phyloP scores from a whole-genome alignment of 2,888 invertebrate species.

The Tanytarsus gracilentus region DNA sequence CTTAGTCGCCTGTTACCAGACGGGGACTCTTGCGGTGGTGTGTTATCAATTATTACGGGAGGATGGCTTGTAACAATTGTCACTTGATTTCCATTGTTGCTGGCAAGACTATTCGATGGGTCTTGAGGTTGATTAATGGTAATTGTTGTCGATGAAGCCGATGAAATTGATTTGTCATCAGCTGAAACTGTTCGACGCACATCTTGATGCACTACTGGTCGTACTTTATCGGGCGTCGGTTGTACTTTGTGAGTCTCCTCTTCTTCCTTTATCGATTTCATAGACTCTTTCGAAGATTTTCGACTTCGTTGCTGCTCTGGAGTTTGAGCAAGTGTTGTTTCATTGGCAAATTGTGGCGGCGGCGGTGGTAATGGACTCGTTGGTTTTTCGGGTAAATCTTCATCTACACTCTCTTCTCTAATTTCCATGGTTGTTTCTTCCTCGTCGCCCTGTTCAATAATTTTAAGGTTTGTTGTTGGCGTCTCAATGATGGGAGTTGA shows the following conservation, averaged over 20 bases:
- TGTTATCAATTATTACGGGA: constrained; percentile 61
- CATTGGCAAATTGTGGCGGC: constrained; percentile 26
- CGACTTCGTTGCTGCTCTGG: background rate
- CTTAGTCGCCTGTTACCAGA: constrained; percentile 14
- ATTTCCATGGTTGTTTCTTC: constrained; percentile 27
- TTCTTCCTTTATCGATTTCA: background rate
- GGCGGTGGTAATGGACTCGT: constrained; percentile 26
- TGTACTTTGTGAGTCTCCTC: background rate
- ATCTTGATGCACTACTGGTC: constrained; percentile 4
- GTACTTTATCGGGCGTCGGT: background rate
- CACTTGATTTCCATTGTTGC: constrained; percentile 62
- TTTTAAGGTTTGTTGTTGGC: constrained; percentile 34
- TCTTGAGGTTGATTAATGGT: constrained; percentile 46
- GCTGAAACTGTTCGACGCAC: constrained; percentile 18
- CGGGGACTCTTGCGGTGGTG: constrained; percentile 38
- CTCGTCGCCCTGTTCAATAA: constrained; percentile 35
- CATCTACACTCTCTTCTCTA: constrained; percentile 25
- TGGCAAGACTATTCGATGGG: constrained; percentile 63
- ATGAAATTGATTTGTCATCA: constrained; percentile 14
- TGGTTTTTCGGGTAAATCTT: constrained; percentile 10
- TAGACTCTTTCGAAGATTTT: background rate
- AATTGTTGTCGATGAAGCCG: constrained; percentile 33
- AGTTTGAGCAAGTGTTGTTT: background rate
- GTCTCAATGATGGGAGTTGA: constrained; percentile 33
- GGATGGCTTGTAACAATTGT: constrained; percentile 77